These are phyloP conservation scores for Syrmaticus mikado DNA, from an alignment of 2,113 vertebrate species.

Conservation along the genomic window DNA sequence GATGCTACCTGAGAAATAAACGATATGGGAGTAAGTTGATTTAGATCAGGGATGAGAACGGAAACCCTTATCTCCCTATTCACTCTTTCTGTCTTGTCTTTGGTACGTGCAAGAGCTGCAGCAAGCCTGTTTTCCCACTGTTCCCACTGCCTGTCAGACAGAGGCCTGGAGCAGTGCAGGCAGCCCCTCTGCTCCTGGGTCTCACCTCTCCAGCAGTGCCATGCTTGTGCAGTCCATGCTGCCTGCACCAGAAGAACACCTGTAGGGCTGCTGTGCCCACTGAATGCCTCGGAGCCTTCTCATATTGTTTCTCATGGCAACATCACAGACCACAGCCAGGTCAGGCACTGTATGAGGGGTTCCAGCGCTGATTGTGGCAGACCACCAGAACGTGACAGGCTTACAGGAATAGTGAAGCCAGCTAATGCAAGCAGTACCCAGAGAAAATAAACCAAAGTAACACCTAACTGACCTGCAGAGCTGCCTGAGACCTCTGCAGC, in stretches of 20 bases:
- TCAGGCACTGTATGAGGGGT: background rate
- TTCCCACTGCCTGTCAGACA: background rate
- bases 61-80: background rate
- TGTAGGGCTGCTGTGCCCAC: background rate
- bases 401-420: background rate
- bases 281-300: background rate
- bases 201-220: background rate
- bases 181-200: background rate
- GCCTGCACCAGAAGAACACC: background rate
- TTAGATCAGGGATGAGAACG: background rate
- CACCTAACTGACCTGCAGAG: background rate
- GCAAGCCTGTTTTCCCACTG: background rate
- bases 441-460: background rate
- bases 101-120: background rate
- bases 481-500: background rate
- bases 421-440: no score
- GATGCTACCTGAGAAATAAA: background rate
- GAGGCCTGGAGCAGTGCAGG: background rate
- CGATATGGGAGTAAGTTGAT: background rate
- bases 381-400: background rate
- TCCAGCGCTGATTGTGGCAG: background rate
- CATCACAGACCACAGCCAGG: background rate
- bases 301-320: background rate
- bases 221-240: background rate
- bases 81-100: background rate